Base-by-base conservation (phyloP, 2,888 invertebrate species). In the Watsonalla binaria region DNA sequence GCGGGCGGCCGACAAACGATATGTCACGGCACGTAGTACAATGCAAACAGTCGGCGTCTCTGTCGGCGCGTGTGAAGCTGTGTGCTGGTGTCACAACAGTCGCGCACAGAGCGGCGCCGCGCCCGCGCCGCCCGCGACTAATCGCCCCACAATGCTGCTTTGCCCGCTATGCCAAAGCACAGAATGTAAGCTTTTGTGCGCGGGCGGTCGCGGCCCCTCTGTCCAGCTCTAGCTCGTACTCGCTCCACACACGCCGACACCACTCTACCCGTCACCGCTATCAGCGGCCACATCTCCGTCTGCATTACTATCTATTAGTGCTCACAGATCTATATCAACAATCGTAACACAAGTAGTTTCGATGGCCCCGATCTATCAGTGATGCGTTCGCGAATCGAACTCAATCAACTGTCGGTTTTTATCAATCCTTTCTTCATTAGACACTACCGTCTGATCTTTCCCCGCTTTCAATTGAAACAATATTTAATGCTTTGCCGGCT, bases 401-500 rank as follows among this genome's bases (percentile, higher is more conserved):
- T 80, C 81, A 78, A 84, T 87, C 82, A 82, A 73, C 77, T 76
- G 82, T 83, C 82, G 65, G 69, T 62, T 71, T 79, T 80, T 80
- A 84, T 84, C 78, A 80, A 85, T 86, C 82, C 76, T 82, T 80
- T 83, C 80, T 83, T 86, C 82, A 88, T 88, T 86, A 89, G 86
- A 81, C 78, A 77, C 74, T 72, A 70, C 74, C 81, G 74, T 83
- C 80, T 84, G 88, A 87, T 86, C 80, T 79, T n/a, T n/a, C 77
- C 81, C 76, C 89, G 87, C 86, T 83, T 86, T 87, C 89, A 89
- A 90, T 89, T 90, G 90, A 88, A 90, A 90, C 90, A 89, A 89
- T 89, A 89, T 90, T 87, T 84, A 88, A 90, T 82, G 81, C 84
- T 83, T 81, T 82, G 82, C 86, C 87, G 86, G 80, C 79, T 77